A percentile compares a stretch with the other conserved stretches of the same genome.
Evolutionary conservation across 2,113 vertebrate genomes (phyloP).

Genomic region (Zonotrichia leucophrys): DNA sequence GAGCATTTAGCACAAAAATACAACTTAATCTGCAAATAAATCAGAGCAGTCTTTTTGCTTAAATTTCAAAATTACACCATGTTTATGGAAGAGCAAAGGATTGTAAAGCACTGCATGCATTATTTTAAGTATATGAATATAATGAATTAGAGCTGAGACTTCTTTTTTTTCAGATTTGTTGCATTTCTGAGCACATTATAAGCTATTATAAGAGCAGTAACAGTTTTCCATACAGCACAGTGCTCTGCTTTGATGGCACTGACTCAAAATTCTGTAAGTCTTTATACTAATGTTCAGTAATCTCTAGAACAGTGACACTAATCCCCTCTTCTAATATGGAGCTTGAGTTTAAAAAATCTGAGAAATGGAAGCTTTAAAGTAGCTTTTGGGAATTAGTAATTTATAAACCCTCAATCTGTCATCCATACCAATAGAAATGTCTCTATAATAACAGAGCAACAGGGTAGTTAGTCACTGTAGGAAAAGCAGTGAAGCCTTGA

Average conservation of each 20-base stretch:
- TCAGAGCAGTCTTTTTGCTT: constrained; percentile 28
- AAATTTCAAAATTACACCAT: background rate
- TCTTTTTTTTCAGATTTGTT: background rate
- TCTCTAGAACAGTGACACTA: background rate
- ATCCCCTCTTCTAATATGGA: background rate
- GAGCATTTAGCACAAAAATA: constrained; percentile 48
- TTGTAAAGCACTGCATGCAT: background rate
- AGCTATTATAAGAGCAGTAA: constrained; percentile 1
- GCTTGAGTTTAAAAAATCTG: background rate
- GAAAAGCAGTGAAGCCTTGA: background rate
- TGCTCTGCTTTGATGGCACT: background rate
- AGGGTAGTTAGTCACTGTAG: background rate
- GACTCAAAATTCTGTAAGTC: background rate
- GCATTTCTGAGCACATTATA: background rate
- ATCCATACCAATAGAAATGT: background rate
- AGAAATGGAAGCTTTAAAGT: background rate
- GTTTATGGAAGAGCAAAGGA: constrained; percentile 12
- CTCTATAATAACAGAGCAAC: background rate
- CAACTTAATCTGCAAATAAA: constrained; percentile 49
- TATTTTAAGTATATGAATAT: background rate
- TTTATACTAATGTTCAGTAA: constrained; percentile 11
- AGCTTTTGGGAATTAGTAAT: background rate
- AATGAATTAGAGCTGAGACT: background rate
- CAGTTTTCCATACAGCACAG: background rate
- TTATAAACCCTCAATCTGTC: background rate